Evolutionary conservation across 2,113 vertebrate species (phyloP).

Genomic region (Herpailurus yagouaroundi): DNA sequence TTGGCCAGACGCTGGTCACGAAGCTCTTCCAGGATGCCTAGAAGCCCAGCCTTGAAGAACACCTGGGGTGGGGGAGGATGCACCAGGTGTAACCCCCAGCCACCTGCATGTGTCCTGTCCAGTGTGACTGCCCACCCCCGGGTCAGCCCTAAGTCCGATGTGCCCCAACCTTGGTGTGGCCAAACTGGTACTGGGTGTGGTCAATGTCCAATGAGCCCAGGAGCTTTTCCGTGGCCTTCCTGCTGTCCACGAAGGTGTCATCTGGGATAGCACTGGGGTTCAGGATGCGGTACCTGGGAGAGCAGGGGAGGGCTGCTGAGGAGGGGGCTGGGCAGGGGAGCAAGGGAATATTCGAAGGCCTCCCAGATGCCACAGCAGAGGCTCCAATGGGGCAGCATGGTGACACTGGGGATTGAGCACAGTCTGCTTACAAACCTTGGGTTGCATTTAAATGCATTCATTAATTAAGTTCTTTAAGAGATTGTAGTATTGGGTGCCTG

Average conservation of each 20-base stretch:
- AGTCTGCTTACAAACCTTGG: background rate
- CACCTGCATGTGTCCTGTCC: background rate
- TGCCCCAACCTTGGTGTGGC: constrained; percentile 89
- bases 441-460: background rate
- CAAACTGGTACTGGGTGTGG: constrained; percentile 90
- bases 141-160: background rate
- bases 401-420: accelerated
- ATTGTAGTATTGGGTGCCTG: background rate
- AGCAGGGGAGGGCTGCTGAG: background rate
- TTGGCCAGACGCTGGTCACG: constrained; percentile 94
- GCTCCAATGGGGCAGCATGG: background rate
- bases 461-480: background rate
- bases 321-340: background rate
- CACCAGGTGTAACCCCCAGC: background rate
- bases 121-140: accelerated
- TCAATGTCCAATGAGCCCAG: constrained; percentile 88
- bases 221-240: constrained; percentile 91
- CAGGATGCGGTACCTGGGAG: constrained; percentile 93
- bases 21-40: constrained; percentile 93
- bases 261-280: constrained; percentile 95
- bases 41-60: constrained; percentile 96
- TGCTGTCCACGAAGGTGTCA: constrained; percentile 95
- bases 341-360: background rate
- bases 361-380: background rate
- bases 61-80: constrained; percentile 84